Percentiles rank a stretch among this genome's conserved stretches.
phyloP scores from a whole-genome alignment of 2,888 invertebrate genomes.

The Tillus elongatus region DNA sequence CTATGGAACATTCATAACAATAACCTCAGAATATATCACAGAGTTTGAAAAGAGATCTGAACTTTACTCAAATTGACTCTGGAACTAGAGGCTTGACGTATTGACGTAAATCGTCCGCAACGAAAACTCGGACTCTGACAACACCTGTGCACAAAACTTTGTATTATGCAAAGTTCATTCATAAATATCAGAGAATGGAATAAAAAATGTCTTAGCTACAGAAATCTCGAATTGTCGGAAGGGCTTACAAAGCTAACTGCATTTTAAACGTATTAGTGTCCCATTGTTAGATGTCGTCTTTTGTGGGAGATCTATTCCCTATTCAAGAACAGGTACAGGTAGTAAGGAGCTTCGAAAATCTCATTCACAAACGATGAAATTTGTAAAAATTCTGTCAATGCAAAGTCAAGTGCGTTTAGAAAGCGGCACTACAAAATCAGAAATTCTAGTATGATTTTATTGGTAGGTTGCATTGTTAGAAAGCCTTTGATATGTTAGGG shows the following conservation, averaged over 20 bases:
- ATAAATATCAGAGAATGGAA: too few relatives aligned
- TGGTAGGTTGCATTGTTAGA: neutral
- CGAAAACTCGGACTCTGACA: neutral
- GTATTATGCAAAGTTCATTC: neutral
- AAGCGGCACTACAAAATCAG: conserved; percentile 2
- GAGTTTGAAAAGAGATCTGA: too few relatives aligned
- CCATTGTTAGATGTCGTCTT: neutral
- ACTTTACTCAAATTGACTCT: too few relatives aligned
- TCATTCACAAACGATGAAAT: conserved; percentile 2
- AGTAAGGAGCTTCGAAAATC: neutral
- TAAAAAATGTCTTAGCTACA: too few relatives aligned
- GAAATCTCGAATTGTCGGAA: neutral
- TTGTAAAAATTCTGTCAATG: conserved; percentile 1
- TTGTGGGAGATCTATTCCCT: neutral
- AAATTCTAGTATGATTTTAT: neutral
- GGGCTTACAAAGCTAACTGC: conserved; percentile 1
- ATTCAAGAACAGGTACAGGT: conserved; percentile 2
- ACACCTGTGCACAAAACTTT: conserved; percentile 1
- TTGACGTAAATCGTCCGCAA: neutral
- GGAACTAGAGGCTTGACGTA: too few relatives aligned
- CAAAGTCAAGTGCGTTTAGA: conserved; percentile 1
- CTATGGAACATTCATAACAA: too few relatives aligned
- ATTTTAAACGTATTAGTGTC: neutral
- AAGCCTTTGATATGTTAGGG: too few relatives aligned
- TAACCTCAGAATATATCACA: too few relatives aligned